phyloP scores from a whole-genome alignment of 2,888 invertebrate species.

The Drosophila yooni region DNA sequence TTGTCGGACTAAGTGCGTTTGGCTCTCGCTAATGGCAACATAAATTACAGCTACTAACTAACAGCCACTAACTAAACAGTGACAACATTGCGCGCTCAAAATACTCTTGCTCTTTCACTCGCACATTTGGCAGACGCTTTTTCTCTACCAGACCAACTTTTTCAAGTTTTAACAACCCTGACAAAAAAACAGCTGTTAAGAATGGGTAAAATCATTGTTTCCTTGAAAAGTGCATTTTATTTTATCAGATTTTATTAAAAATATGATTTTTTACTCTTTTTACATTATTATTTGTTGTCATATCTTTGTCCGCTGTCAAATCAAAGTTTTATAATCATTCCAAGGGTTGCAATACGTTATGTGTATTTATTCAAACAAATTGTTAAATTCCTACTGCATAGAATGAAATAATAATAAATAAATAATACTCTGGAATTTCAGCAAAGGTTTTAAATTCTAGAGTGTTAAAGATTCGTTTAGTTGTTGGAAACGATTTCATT shows the following conservation, averaged over 20 bases:
- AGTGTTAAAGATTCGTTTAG: conserved; percentile 20
- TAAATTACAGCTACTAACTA: conserved; percentile 70
- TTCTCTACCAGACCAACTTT: background rate
- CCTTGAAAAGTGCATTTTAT: background rate
- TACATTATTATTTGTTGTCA: background rate
- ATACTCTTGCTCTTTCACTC: conserved; percentile 31
- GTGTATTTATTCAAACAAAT: background rate
- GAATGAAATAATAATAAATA: background rate
- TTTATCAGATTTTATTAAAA: too few species aligned
- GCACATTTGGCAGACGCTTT: background rate
- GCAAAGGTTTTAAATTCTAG: background rate
- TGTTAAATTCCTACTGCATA: background rate
- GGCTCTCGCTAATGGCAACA: conserved; percentile 66
- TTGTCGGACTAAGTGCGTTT: conserved; percentile 57
- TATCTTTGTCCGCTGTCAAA: background rate
- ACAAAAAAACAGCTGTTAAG: background rate
- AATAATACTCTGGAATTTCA: background rate
- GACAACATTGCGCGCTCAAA: conserved; percentile 41
- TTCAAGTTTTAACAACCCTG: background rate
- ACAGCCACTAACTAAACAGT: conserved; percentile 63
- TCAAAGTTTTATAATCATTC: background rate
- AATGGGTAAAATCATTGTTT: background rate
- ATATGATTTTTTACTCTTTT: background rate
- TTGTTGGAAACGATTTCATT: conserved; percentile 6
- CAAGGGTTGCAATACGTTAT: background rate